Base-by-base conservation (phyloP, 2,888 invertebrate genomes). In the Amblyjoppa fuscipennis region DNA sequence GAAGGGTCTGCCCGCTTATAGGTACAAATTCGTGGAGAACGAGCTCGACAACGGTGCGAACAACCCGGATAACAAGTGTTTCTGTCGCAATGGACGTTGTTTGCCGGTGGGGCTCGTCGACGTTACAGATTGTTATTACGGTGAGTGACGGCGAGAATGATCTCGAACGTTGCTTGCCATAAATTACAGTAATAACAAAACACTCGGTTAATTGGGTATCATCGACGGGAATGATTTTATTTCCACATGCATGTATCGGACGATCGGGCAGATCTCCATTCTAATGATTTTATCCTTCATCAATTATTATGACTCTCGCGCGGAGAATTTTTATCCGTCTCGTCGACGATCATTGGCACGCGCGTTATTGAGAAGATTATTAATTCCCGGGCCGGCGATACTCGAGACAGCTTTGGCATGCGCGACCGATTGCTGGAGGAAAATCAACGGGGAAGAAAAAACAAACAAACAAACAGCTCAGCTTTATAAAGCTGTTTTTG, bases 51-150 rank as follows among this genome's bases (percentile, higher is more conserved):
- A 98, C 90, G 98, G 98, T 0, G 95, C 95, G 76, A 91, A 95
- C 38, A 95, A 96, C 87, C 94, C 96, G n/a, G 96, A 96, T 0
- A 98, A 98, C 93, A 96, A 96, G 89, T 98, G 98, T 90, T 98
- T 97, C 94, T 98, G 98, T 90, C 95, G 96, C 87, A 93, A 96
- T 56, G 96, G 96, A 95, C 94, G 95, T 85, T 98, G 98, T 91
- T 95, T 98, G 20, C 96, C 96, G 3, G 94, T 95, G 51, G 98
- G 98, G 6, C 93, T 98, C 2, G 95, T 98, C 38, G 98, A 98
- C 92, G 98, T 98, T 53, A 96, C 97, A 0, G 97, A 97, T 75
- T 98, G 98, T 91, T 98, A 98, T 94, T 98, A 98, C 91, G 98
- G 95, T 95, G 91, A 94, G 92, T 77, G 20, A 31, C 41, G 7